phyloP scores from a whole-genome alignment of 1,140 invertebrate genomes.

The Sarcophaga bullata region DNA sequence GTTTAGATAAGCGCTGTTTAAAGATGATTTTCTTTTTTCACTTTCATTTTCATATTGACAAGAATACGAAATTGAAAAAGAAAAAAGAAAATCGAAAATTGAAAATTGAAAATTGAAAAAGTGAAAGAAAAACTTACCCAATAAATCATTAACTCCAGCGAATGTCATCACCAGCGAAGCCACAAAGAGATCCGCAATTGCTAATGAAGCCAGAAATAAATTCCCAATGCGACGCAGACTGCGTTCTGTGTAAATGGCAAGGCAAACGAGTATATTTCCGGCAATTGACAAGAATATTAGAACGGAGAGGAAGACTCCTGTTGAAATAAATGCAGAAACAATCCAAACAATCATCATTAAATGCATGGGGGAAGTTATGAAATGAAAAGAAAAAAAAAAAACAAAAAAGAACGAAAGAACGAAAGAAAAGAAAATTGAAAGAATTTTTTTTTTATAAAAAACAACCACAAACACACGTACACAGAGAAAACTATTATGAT shows the following conservation, averaged over 20 bases:
- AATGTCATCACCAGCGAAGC: slow-evolving; percentile 95
- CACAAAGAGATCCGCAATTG: slow-evolving; percentile 95
- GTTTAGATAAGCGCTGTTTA: too few relatives aligned
- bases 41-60: neutral
- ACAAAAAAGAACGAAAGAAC: neutral
- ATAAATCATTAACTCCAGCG: slow-evolving; percentile 85
- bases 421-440: neutral
- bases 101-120: neutral
- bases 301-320: slow-evolving; percentile 86
- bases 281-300: slow-evolving; percentile 93
- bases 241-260: slow-evolving; percentile 95
- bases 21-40: neutral
- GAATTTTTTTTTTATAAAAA: neutral
- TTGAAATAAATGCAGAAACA: neutral
- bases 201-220: slow-evolving; percentile 93
- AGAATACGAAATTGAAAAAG: neutral
- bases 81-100: neutral
- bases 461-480: neutral
- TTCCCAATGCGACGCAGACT: slow-evolving; percentile 92
- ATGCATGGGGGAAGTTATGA: too few relatives aligned
- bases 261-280: slow-evolving; percentile 93
- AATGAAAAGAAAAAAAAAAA: neutral
- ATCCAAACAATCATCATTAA: too few relatives aligned
- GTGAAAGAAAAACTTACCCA: slow-evolving; percentile 65
- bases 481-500: neutral